These are phyloP conservation scores for Papilio protenor DNA, from an alignment of 2,888 invertebrate species.

Conservation along the genomic window DNA sequence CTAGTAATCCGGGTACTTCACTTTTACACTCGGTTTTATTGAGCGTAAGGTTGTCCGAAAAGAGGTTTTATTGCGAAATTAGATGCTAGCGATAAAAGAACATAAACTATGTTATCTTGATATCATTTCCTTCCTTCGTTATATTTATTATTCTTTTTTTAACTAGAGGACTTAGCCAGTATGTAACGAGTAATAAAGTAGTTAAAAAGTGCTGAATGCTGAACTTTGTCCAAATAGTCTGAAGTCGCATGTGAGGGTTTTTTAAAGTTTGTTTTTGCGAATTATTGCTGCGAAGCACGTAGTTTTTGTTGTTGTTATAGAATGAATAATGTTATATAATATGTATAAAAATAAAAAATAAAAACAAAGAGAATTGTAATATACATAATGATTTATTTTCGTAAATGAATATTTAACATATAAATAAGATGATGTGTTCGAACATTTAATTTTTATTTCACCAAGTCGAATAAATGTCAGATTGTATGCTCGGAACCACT, in stretches of 20 bases:
- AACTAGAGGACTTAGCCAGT: neutral
- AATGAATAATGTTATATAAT: neutral
- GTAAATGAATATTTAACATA: neutral
- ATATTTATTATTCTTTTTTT: neutral
- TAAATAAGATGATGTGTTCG: neutral
- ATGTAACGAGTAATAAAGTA: neutral
- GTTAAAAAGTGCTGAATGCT: neutral
- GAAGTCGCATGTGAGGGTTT: neutral
- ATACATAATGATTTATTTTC: neutral
- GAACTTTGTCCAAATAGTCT: neutral
- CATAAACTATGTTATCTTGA: neutral
- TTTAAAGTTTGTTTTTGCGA: neutral
- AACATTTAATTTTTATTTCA: neutral
- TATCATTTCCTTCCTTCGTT: constrained; percentile 25
- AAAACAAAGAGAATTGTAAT: neutral
- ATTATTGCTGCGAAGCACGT: neutral
- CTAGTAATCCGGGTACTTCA: constrained; percentile 63
- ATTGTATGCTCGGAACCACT: neutral
- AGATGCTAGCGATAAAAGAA: constrained; percentile 23
- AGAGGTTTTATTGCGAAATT: constrained; percentile 39
- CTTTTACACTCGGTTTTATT: constrained; percentile 44
- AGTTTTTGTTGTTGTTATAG: neutral
- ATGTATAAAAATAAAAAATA: neutral
- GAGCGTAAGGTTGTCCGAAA: constrained; percentile 31
- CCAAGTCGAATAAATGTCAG: neutral